A percentile compares a stretch with the other conserved stretches of the same genome.
Evolutionary conservation across 2,888 invertebrate species (phyloP).

Genomic region (Acheta domesticus): DNA sequence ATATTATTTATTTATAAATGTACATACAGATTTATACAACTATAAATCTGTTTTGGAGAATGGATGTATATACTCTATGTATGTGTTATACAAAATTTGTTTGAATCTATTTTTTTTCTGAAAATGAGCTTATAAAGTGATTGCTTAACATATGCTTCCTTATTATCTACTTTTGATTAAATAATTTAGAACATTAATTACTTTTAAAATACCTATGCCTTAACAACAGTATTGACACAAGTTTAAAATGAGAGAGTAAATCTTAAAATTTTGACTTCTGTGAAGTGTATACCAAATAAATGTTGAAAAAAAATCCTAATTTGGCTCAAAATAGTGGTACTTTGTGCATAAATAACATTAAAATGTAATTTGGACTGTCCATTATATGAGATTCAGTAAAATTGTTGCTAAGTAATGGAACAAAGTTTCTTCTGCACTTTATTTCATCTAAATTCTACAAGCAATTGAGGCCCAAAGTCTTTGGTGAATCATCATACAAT

Average conservation of each 20-base stretch:
- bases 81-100: constrained; percentile 9
- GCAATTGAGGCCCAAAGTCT: not conserved
- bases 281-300: not conserved
- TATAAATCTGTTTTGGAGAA: constrained; percentile 18
- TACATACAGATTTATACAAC: constrained; percentile 19
- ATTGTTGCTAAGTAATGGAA: not conserved
- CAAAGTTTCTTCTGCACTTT: not conserved
- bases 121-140: constrained; percentile 18
- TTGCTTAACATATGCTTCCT: not conserved
- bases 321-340: not conserved
- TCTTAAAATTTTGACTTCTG: constrained; percentile 6
- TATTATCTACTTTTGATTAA: not conserved
- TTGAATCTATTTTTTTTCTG: constrained; percentile 9
- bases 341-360: not conserved
- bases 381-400: not conserved
- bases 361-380: not conserved
- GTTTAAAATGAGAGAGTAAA: not conserved
- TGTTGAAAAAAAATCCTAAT: not conserved
- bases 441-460: not conserved
- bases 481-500: not conserved
- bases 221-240: not conserved
- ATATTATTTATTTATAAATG: constrained; percentile 19
- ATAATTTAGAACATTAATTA: not conserved
- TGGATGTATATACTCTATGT: constrained; percentile 20
- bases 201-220: constrained; percentile 3